A percentile compares a stretch with the other conserved stretches of the same genome.
phyloP scores from a whole-genome alignment of 2,113 vertebrate species.

The Chaenocephalus aceratus region DNA sequence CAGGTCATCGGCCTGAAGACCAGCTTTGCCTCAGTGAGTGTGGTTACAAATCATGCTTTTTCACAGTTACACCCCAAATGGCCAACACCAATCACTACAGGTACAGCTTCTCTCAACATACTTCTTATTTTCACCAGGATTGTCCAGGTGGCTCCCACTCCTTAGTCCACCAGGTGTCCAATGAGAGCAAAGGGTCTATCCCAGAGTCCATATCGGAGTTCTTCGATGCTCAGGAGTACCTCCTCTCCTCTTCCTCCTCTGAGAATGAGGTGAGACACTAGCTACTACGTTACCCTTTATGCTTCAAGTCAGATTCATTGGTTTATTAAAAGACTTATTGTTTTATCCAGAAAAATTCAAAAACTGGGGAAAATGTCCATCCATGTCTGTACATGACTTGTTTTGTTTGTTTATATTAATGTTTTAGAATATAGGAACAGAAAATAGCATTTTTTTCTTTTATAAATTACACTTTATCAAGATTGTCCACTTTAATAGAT shows the following conservation, averaged over 20 bases:
- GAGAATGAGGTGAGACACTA: slow-evolving; percentile 91
- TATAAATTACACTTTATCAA: too few relatives aligned
- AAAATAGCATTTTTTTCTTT: too few relatives aligned
- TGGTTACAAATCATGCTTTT: not conserved
- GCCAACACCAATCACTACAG: not conserved
- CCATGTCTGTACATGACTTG: too few relatives aligned
- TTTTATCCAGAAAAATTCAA: too few relatives aligned
- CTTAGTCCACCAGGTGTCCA: slow-evolving; percentile 94
- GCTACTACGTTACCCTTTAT: not conserved
- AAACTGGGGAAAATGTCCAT: too few relatives aligned
- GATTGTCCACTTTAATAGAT: too few relatives aligned
- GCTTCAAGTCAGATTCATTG: slow-evolving; percentile 6
- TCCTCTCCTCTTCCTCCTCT: slow-evolving; percentile 96
- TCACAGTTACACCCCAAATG: not conserved
- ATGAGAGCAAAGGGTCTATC: slow-evolving; percentile 92
- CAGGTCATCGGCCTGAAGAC: slow-evolving; percentile 93
- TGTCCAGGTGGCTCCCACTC: slow-evolving; percentile 83
- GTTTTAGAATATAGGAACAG: too few relatives aligned
- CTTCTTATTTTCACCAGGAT: slow-evolving; percentile 81
- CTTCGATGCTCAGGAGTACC: slow-evolving; percentile 96
- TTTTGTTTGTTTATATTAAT: too few relatives aligned
- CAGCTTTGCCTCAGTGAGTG: slow-evolving; percentile 88
- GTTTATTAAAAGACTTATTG: not conserved
- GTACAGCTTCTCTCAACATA: slow-evolving; percentile 20
- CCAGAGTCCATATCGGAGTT: slow-evolving; percentile 96